Evolutionary conservation across 2,113 vertebrate species (phyloP), one percentile per base, ranked within the genome.

Genomic region (Tylochromis polylepis): DNA sequence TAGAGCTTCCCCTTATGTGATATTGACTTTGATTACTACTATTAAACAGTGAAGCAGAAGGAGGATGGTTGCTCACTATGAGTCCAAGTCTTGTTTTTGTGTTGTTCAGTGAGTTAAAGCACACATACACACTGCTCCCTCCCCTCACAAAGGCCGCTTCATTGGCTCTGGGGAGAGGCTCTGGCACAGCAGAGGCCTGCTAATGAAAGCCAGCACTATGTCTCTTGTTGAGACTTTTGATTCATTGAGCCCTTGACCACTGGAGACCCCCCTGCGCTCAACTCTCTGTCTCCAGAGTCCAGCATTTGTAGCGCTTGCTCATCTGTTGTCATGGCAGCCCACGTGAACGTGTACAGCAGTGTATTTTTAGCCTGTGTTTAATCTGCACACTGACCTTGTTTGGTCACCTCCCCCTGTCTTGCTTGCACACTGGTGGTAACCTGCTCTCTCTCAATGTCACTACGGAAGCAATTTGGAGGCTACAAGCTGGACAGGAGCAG

Each of bases 241-340:
- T 87, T 95, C 90, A 94, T 88, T 49, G 82, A 93, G 91, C 86
- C 83, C 86, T 92, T 92, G 92, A 92, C 94, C 92, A 92, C 88
- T 53, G 59, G 88, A 80, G 81, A 86, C 90, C 86, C 62, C 81
- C 79, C 70, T 10, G 8, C 79, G 84, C 86, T 24, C 85, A 90
- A 85, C 85, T 87, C 86, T 87, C 79, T 57, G 77, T 85, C 90
- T 89, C 83, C 84, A 82, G 20, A 84, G 88, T 91, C 80, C 60
- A 60, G 86, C 94, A 87, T 95, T 96, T 65, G 41, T 89, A 89
- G 77, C 12, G 29, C 86, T 79, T 49, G 24, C 88, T 92, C 94
- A 95, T 94, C 95, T 92, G 95, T 96, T 95, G 94, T 94, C 95
- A 96, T 96, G 94, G 91, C 62, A 89, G 93, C 94, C 80, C 12